Percentiles rank a stretch among this genome's conserved stretches.
phyloP scores from a whole-genome alignment of 2,888 invertebrate genomes.

The Rhingia rostrata region DNA sequence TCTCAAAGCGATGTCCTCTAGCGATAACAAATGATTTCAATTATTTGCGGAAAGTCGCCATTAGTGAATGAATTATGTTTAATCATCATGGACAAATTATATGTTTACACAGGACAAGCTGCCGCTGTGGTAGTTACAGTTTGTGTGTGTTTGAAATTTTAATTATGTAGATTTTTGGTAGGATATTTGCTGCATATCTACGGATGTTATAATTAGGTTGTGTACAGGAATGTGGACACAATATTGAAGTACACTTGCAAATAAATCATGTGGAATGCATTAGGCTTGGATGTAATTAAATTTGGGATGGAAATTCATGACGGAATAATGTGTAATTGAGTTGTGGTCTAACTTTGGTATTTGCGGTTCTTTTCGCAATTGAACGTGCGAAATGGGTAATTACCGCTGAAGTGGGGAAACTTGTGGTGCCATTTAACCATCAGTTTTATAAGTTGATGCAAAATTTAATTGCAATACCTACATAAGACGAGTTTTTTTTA shows the following conservation, averaged over 20 bases:
- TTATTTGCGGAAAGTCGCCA: constrained; percentile 32
- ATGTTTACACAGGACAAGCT: background rate
- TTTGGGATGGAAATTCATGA: too few relatives aligned
- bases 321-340: too few relatives aligned
- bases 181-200: background rate
- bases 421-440: too few relatives aligned
- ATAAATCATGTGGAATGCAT: too few relatives aligned
- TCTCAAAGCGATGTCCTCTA: constrained; percentile 10
- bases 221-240: background rate
- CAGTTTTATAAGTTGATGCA: too few relatives aligned
- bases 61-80: constrained; percentile 31
- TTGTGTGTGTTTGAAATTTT: background rate
- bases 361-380: too few relatives aligned
- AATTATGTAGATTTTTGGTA: background rate
- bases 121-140: background rate
- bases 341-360: too few relatives aligned
- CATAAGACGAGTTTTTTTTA: too few relatives aligned
- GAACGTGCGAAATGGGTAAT: too few relatives aligned
- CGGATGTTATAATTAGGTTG: background rate
- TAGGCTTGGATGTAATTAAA: too few relatives aligned
- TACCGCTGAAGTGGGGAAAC: too few relatives aligned
- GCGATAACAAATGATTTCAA: constrained; percentile 30
- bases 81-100: constrained; percentile 15
- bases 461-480: too few relatives aligned
- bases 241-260: background rate